phyloP scores from a whole-genome alignment of 2,888 invertebrate species.

The Psococerastis gibbosa region DNA sequence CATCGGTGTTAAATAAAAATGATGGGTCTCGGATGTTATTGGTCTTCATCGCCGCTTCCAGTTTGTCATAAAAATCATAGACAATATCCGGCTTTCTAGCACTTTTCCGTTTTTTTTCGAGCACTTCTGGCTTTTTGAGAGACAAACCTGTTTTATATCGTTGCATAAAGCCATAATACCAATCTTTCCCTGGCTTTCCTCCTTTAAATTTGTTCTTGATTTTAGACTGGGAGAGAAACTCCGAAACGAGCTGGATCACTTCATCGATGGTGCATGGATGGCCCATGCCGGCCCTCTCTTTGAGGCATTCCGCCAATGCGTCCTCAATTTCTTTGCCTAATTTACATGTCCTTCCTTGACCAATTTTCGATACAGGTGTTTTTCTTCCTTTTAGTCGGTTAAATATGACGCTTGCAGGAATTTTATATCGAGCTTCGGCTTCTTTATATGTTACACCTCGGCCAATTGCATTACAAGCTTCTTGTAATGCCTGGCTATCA shows the following conservation, averaged over 20 bases:
- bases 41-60: slow-evolving; percentile 10
- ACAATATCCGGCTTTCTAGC: slow-evolving; percentile 17
- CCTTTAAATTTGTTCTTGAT: slow-evolving; percentile 15
- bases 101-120: slow-evolving; percentile 16
- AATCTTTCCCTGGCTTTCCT: slow-evolving; percentile 15
- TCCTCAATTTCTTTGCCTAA: neutral
- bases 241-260: slow-evolving; percentile 11
- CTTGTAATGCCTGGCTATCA: too few species aligned
- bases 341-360: neutral
- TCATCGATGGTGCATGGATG: slow-evolving; percentile 16
- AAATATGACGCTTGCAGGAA: neutral
- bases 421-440: too few species aligned
- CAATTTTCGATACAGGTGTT: neutral
- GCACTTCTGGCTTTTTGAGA: slow-evolving; percentile 18
- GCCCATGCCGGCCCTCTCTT: slow-evolving; percentile 16
- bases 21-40: neutral
- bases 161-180: slow-evolving; percentile 14
- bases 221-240: neutral
- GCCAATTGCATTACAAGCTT: too few species aligned
- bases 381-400: neutral
- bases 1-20: neutral
- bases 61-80: too few species aligned
- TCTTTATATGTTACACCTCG: too few species aligned
- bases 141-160: slow-evolving; percentile 15
- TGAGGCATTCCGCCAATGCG: slow-evolving; percentile 14